Percentiles rank a stretch among this genome's conserved stretches.
Evolutionary conservation across 2,888 invertebrate species (phyloP).

Genomic region (Malthinus flaveolus): DNA sequence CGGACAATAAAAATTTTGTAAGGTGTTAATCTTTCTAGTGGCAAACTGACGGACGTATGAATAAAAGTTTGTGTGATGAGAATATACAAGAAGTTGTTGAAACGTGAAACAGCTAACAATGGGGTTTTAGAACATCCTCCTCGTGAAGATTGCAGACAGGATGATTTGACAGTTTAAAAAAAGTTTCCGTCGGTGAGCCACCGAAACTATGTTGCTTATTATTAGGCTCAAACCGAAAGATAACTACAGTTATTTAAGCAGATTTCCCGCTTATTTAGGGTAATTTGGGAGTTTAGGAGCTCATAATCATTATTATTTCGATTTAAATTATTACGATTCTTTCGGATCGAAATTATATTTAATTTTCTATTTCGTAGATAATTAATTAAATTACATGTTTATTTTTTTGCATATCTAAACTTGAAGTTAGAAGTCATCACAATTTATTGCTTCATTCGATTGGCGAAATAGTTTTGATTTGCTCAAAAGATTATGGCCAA

Average conservation of each 20-base stretch:
- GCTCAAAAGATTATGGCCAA: no score
- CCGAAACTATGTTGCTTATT: constrained; percentile 36
- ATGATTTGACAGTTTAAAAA: constrained; percentile 46
- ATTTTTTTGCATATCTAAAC: neutral
- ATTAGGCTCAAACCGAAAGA: constrained; percentile 22
- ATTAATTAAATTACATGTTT: constrained; percentile 3
- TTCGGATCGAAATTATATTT: constrained; percentile 7
- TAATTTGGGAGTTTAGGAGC: constrained; percentile 23
- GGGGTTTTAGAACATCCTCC: constrained; percentile 38
- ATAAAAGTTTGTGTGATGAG: constrained; percentile 45
- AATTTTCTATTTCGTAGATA: neutral
- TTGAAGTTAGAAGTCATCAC: no score
- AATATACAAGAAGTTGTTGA: constrained; percentile 46
- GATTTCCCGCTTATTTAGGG: constrained; percentile 33
- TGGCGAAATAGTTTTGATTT: no score
- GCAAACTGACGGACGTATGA: constrained; percentile 50
- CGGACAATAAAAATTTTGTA: constrained; percentile 43
- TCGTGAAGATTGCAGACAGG: constrained; percentile 41
- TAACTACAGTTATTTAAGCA: constrained; percentile 33
- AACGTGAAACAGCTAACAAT: constrained; percentile 46
- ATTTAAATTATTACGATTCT: neutral
- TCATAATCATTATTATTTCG: no score
- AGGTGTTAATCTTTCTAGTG: constrained; percentile 53
- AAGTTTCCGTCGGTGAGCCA: constrained; percentile 27
- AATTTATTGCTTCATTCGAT: no score